Percentiles rank a stretch among this genome's conserved stretches.
phyloP scores from a whole-genome alignment of 2,888 invertebrate species.

The Hemicrepidius hirtus region DNA sequence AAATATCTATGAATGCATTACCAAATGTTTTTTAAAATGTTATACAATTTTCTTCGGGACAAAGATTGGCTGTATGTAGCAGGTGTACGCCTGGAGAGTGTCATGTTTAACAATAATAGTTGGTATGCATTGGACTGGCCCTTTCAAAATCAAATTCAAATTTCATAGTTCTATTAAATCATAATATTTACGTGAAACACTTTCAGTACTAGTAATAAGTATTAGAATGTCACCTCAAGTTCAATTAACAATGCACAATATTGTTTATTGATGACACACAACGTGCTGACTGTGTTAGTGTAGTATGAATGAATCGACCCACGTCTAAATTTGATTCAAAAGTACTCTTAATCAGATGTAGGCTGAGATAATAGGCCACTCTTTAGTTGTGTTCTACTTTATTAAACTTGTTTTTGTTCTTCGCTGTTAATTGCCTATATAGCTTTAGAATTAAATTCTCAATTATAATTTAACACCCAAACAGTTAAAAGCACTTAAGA shows the following conservation, averaged over 20 bases:
- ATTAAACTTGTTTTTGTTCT: conserved; percentile 23
- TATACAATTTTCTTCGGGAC: too few species aligned
- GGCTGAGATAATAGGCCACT: conserved; percentile 34
- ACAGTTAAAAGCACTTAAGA: conserved; percentile 11
- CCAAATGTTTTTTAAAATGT: too few species aligned
- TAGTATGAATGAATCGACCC: conserved; percentile 31
- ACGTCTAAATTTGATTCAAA: conserved; percentile 8
- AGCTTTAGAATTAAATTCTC: conserved; percentile 5
- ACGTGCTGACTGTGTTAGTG: neutral
- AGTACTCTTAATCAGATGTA: conserved; percentile 27
- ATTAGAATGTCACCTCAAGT: too few species aligned
- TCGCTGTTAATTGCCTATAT: conserved; percentile 21
- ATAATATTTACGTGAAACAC: too few species aligned
- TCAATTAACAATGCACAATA: conserved; percentile 3
- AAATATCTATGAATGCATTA: too few species aligned
- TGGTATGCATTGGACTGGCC: too few species aligned
- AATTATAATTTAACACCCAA: conserved; percentile 4
- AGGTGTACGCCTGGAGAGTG: too few species aligned
- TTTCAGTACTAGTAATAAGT: too few species aligned
- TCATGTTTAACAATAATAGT: too few species aligned
- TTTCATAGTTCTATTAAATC: too few species aligned
- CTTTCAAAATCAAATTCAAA: too few species aligned
- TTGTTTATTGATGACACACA: conserved; percentile 19
- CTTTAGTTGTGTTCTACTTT: conserved; percentile 23
- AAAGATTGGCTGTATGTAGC: too few species aligned